A percentile compares a stretch with the other conserved stretches of the same genome.
These are phyloP conservation scores for Hyperoodon ampullatus DNA, from an alignment of 2,113 vertebrate species.

Conservation along the genomic window DNA sequence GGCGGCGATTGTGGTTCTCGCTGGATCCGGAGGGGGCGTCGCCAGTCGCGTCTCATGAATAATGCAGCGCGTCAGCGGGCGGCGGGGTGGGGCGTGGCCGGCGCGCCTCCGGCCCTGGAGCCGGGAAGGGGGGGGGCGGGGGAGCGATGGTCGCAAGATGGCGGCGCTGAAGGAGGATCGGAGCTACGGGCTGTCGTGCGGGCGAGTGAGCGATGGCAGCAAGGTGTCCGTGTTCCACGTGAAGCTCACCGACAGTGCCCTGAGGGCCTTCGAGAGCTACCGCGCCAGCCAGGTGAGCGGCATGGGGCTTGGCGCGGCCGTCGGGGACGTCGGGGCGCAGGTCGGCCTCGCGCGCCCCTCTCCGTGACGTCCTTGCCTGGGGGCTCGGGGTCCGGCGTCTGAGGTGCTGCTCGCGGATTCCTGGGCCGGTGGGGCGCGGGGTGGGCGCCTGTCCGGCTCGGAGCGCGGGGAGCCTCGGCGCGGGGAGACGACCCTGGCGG, in stretches of 20 bases:
- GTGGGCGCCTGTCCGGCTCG: neutral
- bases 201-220: constrained; percentile 93
- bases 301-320: neutral
- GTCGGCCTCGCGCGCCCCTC: constrained; percentile 29
- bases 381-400: neutral
- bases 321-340: neutral
- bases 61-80: constrained; percentile 81
- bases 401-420: neutral
- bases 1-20: no score
- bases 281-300: constrained; percentile 91
- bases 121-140: constrained; percentile 82
- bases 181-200: constrained; percentile 98
- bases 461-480: neutral
- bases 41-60: constrained; percentile 83
- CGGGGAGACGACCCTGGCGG: neutral
- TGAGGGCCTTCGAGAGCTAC: constrained; percentile 94
- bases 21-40: neutral
- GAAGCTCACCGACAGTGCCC: constrained; percentile 96
- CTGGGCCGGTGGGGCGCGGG: neutral
- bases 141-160: constrained; percentile 96
- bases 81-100: constrained; percentile 73
- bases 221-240: constrained; percentile 96
- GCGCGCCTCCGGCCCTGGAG: constrained; percentile 77
- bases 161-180: constrained; percentile 97
- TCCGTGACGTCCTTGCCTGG: neutral